Conservation (phyloP, 2,113 vertebrate species). For the Megaceryle torquata region DNA sequence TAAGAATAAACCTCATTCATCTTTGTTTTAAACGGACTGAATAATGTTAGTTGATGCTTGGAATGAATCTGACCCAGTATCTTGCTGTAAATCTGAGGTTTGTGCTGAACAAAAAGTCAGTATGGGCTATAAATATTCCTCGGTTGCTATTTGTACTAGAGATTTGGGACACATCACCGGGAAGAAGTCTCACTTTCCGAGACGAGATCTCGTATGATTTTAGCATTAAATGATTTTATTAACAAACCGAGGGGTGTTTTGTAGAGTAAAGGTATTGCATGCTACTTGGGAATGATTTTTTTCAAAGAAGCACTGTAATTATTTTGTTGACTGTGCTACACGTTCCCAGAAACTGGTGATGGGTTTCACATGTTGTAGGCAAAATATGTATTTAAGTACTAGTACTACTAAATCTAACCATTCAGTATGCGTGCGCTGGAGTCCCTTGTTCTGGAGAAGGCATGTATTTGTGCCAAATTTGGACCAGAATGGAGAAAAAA, state of each 20-base stretch:
- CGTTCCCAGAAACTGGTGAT: background rate
- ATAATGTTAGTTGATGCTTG: background rate
- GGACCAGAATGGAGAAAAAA: background rate
- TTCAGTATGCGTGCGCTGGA: background rate
- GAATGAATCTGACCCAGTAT: background rate
- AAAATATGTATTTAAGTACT: background rate
- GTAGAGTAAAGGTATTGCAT: background rate
- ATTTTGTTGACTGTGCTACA: background rate
- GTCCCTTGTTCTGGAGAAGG: background rate
- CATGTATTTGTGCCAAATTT: background rate
- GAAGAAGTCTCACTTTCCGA: background rate
- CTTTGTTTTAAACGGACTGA: background rate
- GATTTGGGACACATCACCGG: background rate
- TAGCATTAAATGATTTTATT: background rate
- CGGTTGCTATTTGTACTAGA: background rate
- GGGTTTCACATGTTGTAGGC: background rate
- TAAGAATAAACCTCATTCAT: constrained; percentile 47
- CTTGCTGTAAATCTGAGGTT: constrained; percentile 1
- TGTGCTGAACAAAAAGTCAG: constrained; percentile 22
- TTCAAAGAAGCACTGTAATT: background rate
- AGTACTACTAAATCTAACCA: background rate
- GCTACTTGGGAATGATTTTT: background rate
- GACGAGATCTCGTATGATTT: background rate
- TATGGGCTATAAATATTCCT: constrained; percentile 43
- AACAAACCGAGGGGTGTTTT: background rate